Conservation (phyloP, 37 sponge, comb jelly and placozoan species). For the Oscarella lobularis region DNA sequence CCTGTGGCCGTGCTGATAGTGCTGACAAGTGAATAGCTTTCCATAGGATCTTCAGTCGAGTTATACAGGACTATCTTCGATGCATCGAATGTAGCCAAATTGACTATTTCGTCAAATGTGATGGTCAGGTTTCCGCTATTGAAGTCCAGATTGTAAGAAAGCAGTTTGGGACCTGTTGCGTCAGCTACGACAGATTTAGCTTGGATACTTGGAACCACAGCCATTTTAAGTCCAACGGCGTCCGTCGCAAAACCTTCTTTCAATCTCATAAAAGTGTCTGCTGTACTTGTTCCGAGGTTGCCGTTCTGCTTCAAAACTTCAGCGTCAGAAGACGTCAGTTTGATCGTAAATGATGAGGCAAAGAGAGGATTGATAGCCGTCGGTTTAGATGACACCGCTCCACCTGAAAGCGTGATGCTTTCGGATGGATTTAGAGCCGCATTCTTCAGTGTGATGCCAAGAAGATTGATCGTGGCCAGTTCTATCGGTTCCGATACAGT, state of each 20-base stretch:
- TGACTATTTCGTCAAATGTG: conserved; percentile 68
- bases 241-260: conserved; percentile 44
- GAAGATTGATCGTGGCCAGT: not conserved
- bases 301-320: not conserved
- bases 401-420: not conserved
- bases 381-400: no score
- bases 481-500: not conserved
- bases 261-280: not conserved
- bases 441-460: not conserved
- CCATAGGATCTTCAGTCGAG: not conserved
- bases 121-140: conserved; percentile 42
- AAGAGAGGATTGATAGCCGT: no score
- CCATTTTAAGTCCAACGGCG: conserved; percentile 10
- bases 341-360: not conserved
- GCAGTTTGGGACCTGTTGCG: conserved; percentile 40
- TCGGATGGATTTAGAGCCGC: not conserved
- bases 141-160: conserved; percentile 31
- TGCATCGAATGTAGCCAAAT: conserved; percentile 49
- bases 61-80: conserved; percentile 34
- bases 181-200: conserved; percentile 42
- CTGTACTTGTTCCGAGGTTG: not conserved
- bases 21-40: not conserved
- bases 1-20: not conserved
- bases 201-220: not conserved
- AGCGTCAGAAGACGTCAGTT: not conserved